These are phyloP conservation scores for Herminia tarsipennalis DNA, from an alignment of 2,888 invertebrate species.

Conservation along the genomic window DNA sequence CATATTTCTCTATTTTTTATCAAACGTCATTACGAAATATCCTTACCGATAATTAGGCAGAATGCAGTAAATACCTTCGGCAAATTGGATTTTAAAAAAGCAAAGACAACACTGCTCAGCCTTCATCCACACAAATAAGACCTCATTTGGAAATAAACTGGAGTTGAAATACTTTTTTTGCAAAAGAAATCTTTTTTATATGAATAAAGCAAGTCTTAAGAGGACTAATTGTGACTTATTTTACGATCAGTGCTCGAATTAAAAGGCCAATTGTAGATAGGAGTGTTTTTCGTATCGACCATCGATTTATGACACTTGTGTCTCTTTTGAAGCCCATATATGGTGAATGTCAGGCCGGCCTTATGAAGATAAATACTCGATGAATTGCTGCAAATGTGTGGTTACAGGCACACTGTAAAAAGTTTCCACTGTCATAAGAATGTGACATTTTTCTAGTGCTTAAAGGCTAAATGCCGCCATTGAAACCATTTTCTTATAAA, in stretches of 20 bases:
- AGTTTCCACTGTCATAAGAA: constrained; percentile 37
- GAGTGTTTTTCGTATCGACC: constrained; percentile 67
- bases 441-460: too few relatives aligned
- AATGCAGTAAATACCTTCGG: constrained; percentile 48
- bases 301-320: constrained; percentile 72
- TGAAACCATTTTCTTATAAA: too few relatives aligned
- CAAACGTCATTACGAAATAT: constrained; percentile 37
- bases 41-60: constrained; percentile 44
- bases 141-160: constrained; percentile 69
- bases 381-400: constrained; percentile 54
- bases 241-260: constrained; percentile 74
- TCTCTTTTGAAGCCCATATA: constrained; percentile 66
- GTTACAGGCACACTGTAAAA: constrained; percentile 53
- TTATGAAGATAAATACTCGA: constrained; percentile 51
- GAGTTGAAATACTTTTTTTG: constrained; percentile 62
- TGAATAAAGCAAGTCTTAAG: constrained; percentile 67
- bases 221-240: constrained; percentile 81
- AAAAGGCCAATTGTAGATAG: constrained; percentile 72
- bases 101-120: constrained; percentile 46
- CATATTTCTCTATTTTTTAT: constrained; percentile 32
- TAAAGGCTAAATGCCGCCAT: too few relatives aligned
- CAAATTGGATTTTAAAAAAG: constrained; percentile 45
- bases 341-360: constrained; percentile 55
- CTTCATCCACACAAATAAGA: constrained; percentile 53
- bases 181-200: constrained; percentile 47